These are phyloP conservation scores for Sinocyclocheilus rhinocerous DNA, from an alignment of 2,113 vertebrate species.

Conservation along the genomic window DNA sequence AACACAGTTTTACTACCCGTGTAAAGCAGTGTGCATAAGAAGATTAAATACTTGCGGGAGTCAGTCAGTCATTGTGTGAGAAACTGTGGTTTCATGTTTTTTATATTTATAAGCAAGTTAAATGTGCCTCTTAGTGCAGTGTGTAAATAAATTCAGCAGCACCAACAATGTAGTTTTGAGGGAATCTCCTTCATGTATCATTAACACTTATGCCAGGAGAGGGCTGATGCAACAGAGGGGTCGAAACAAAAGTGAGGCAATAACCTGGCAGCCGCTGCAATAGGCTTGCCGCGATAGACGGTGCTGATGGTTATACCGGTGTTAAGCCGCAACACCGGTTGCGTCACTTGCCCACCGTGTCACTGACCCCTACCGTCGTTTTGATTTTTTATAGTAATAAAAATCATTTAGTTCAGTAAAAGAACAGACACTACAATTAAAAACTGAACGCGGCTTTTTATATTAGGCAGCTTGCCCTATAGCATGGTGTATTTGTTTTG, in stretches of 20 bases:
- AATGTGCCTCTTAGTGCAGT: not conserved
- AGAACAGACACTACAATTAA: too few relatives aligned
- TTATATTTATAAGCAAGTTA: not conserved
- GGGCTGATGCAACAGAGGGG: constrained; percentile 54
- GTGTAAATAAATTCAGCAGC: constrained; percentile 14
- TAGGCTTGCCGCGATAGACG: too few relatives aligned
- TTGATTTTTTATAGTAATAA: too few relatives aligned
- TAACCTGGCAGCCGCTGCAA: constrained; percentile 52
- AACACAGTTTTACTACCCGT: constrained; percentile 17
- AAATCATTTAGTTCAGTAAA: too few relatives aligned
- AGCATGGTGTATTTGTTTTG: too few relatives aligned
- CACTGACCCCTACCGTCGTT: too few relatives aligned
- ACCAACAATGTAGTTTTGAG: constrained; percentile 15
- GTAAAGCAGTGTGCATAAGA: constrained; percentile 3
- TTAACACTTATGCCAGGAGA: constrained; percentile 40
- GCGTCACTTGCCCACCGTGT: too few relatives aligned
- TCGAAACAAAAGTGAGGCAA: constrained; percentile 58
- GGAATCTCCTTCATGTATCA: constrained; percentile 29
- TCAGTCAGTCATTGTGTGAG: not conserved
- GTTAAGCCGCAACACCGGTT: too few relatives aligned
- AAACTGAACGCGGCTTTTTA: too few relatives aligned
- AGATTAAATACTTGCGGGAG: constrained; percentile 13
- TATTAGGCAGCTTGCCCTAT: too few relatives aligned
- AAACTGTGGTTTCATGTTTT: constrained; percentile 1
- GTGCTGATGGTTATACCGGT: too few relatives aligned